phyloP scores from a whole-genome alignment of 2,888 invertebrate genomes.

The Zaprionus lineosus region DNA sequence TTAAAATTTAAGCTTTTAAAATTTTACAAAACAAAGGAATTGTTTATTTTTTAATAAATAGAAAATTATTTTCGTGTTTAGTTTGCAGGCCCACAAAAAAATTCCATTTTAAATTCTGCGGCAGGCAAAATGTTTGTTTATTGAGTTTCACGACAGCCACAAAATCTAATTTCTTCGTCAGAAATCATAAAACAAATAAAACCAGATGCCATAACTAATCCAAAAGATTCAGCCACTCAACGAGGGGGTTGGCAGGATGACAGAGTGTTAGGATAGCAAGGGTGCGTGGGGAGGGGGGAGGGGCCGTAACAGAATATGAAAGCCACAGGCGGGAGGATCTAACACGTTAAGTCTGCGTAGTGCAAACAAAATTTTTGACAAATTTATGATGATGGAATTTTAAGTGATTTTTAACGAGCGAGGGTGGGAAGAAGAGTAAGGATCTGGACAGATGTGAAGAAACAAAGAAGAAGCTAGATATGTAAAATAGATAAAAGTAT shows the following conservation, averaged over 20 bases:
- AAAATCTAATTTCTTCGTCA: slow-evolving; percentile 19
- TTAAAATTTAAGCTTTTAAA: too few relatives aligned
- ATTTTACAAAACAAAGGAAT: too few relatives aligned
- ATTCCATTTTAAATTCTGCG: slow-evolving; percentile 11
- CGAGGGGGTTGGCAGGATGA: neutral
- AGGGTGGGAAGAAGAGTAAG: slow-evolving; percentile 34
- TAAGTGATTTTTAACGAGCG: slow-evolving; percentile 83
- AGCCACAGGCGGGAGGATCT: neutral
- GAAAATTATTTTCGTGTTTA: neutral
- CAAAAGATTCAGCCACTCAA: slow-evolving; percentile 4
- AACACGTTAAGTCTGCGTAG: slow-evolving; percentile 34
- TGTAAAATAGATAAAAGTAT: neutral
- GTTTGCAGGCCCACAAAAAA: neutral
- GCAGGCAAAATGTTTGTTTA: slow-evolving; percentile 17
- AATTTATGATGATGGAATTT: slow-evolving; percentile 83
- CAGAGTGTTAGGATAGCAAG: too few relatives aligned
- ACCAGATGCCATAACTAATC: slow-evolving; percentile 45
- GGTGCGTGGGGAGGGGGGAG: neutral
- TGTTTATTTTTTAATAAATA: too few relatives aligned
- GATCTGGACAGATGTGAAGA: neutral
- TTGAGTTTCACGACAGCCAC: slow-evolving; percentile 10
- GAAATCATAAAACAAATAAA: slow-evolving; percentile 32
- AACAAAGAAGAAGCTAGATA: too few relatives aligned
- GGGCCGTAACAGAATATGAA: neutral
- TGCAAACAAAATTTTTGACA: slow-evolving; percentile 71